phyloP scores from a whole-genome alignment of 1,140 invertebrate species.

The Lepidurus arcticus region DNA sequence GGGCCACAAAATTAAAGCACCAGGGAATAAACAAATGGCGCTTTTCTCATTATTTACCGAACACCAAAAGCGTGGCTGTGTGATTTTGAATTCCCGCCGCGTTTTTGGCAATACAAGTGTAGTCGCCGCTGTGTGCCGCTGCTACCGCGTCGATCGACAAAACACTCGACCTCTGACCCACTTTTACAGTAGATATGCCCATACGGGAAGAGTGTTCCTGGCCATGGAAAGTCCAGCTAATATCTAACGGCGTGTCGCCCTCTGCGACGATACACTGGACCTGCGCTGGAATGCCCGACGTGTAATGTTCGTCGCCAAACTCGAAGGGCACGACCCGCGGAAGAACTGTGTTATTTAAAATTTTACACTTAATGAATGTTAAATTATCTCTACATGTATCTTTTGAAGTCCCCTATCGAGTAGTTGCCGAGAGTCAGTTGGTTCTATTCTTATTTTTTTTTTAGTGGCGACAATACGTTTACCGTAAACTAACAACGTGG shows the following conservation, averaged over 20 bases:
- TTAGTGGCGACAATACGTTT: constrained; percentile 33
- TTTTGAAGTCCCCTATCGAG: background rate
- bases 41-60: constrained; percentile 40
- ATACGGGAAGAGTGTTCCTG: constrained; percentile 53
- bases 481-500: constrained; percentile 61
- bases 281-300: constrained; percentile 39
- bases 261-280: constrained; percentile 61
- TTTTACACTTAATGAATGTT: no score
- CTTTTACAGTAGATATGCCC: constrained; percentile 48
- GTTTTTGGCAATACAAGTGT: constrained; percentile 73
- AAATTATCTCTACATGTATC: no score
- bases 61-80: constrained; percentile 56
- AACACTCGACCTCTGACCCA: constrained; percentile 58
- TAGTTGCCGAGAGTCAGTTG: background rate
- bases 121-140: constrained; percentile 65
- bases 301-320: constrained; percentile 50
- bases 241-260: constrained; percentile 66
- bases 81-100: constrained; percentile 60
- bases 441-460: background rate
- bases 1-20: background rate
- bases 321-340: constrained; percentile 57
- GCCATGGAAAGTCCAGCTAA: constrained; percentile 62
- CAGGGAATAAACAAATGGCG: background rate
- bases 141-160: constrained; percentile 43
- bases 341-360: constrained; percentile 46